Percentiles rank a stretch among this genome's conserved stretches.
Conservation (phyloP, 1,140 invertebrate species). For the Bombus haemorrhoidalis region DNA sequence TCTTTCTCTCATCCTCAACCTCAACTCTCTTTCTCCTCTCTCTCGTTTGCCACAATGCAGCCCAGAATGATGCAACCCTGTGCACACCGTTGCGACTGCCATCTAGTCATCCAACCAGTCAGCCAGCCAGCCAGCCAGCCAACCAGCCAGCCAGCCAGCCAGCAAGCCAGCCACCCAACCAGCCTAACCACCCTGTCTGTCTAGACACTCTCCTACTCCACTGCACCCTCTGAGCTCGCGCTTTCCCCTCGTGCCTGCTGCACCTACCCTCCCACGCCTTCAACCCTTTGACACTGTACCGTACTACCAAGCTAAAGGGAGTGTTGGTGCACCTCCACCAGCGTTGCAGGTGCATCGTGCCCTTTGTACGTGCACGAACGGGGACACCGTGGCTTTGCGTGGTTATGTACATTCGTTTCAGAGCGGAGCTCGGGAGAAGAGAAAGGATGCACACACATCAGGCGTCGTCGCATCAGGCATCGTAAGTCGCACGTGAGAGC, state of each 20-base stretch:
- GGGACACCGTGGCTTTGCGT: conserved; percentile 27
- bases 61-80: conserved; percentile 54
- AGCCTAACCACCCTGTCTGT: conserved; percentile 76
- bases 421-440: conserved; percentile 31
- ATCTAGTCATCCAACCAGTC: conserved; percentile 66
- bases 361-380: not conserved
- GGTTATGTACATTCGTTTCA: conserved; percentile 46
- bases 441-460: conserved; percentile 65
- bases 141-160: conserved; percentile 48
- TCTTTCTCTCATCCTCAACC: not conserved
- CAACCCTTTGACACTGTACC: conserved; percentile 72
- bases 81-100: conserved; percentile 63
- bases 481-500: conserved; percentile 71
- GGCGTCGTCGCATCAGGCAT: conserved; percentile 68
- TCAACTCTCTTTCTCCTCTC: not conserved
- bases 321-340: conserved; percentile 55
- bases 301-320: conserved; percentile 46
- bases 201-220: conserved; percentile 80
- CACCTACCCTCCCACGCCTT: conserved; percentile 68
- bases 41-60: conserved; percentile 47
- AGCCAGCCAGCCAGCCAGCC: conserved; percentile 31
- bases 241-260: conserved; percentile 55
- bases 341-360: conserved; percentile 40
- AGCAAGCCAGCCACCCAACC: conserved; percentile 68
- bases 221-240: conserved; percentile 73